Conservation (phyloP, 2,888 invertebrate genomes). For the Dynastes grantii region DNA sequence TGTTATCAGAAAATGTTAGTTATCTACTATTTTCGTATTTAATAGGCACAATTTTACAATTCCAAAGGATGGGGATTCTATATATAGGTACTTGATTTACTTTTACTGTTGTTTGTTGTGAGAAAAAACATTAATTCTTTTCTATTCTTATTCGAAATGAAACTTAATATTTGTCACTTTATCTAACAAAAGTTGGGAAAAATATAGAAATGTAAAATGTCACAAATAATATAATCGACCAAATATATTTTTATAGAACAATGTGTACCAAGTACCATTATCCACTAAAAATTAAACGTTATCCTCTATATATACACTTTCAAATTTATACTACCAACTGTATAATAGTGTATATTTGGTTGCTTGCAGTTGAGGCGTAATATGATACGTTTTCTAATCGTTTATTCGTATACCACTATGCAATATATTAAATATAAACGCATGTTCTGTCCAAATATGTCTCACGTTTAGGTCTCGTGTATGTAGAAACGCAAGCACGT, state of each 20-base stretch:
- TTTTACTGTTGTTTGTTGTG: too few species aligned
- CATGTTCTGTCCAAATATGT: constrained; percentile 18
- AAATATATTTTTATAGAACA: background rate
- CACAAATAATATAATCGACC: constrained; percentile 19
- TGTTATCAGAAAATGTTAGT: too few species aligned
- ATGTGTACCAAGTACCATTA: background rate
- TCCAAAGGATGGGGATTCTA: too few species aligned
- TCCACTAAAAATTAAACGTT: background rate
- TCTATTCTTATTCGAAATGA: background rate
- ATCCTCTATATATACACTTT: background rate
- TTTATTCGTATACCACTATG: background rate
- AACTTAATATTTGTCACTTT: background rate
- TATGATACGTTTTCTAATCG: background rate
- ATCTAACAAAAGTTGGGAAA: background rate
- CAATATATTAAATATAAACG: constrained; percentile 5
- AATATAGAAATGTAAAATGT: background rate
- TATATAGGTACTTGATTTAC: too few species aligned
- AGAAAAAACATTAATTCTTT: background rate
- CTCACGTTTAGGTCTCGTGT: constrained; percentile 8
- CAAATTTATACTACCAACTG: constrained; percentile 8
- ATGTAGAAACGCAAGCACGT: constrained; percentile 9
- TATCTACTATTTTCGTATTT: too few species aligned
- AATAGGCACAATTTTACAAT: too few species aligned
- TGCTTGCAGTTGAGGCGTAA: constrained; percentile 13
- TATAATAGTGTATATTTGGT: constrained; percentile 9